Base-by-base conservation (phyloP, 1,140 invertebrate species). In the Bombus breviceps region DNA sequence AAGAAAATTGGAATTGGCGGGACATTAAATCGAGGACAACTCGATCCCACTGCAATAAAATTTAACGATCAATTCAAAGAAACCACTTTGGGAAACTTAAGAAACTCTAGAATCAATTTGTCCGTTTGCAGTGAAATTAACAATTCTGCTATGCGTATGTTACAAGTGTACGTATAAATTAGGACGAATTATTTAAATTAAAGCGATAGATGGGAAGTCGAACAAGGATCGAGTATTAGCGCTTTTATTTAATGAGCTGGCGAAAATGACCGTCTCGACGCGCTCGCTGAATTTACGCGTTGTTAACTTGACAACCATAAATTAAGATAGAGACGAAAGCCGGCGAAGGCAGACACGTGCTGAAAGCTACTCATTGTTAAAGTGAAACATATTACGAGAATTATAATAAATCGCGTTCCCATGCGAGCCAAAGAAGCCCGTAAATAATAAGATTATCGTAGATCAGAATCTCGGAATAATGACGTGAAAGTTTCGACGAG, bases 381-480 rank as follows among this genome's bases (percentile, higher is more conserved):
- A 43, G n/a, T 18, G 37, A 53, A 72, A 47, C 37, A 12, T 0
- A 3, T 4, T 25, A 62, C 41, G 37, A 28, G 22, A 41, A 81
- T 73, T 41, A 39, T 73, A 62, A 81, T 73, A 71, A 28, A 41
- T 71, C 37, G 28, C 53, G 47, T 34, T 34, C 10, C 25, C 22
- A 47, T n/a, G 15, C n/a, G 41, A 32, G 8, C 32, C 57, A 22
- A 77, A 32, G 37, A 77, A 64, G 3, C 4, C 4, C 41, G 77
- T 68, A 73, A 83, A 75, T 75, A 83, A 83, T 66, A 25, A 32
- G 57, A 57, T 81, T 41, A 75, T 39, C 80, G n/a, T 32, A 37
- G 41, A 82, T 82, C 72, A 83, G 64, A 10, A 39, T 43, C 57
- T 62, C 39, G n/a, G 13, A 13, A 47, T 3, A 25, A 22, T 8